A percentile compares a stretch with the other conserved stretches of the same genome.
phyloP scores from a whole-genome alignment of 2,113 vertebrate genomes.

The Bos indicus region DNA sequence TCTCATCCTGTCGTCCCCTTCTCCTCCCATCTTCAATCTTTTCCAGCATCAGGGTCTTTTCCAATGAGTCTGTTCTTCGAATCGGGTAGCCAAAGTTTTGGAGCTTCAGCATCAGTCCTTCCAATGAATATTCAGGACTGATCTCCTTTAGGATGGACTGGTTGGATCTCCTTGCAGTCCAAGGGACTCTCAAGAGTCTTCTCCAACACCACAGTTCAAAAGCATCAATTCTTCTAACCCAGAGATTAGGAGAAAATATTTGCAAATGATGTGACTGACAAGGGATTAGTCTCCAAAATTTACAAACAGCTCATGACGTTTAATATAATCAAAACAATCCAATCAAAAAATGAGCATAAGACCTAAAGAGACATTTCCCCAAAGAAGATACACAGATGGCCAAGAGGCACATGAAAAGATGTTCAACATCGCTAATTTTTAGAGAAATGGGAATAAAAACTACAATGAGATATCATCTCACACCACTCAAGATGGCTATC shows the following conservation, averaged over 20 bases:
- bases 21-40: neutral
- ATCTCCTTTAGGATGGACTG: neutral
- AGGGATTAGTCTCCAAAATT: neutral
- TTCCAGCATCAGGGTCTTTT: neutral
- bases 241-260: neutral
- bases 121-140: neutral
- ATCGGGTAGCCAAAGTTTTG: neutral
- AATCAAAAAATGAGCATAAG: neutral
- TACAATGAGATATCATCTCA: neutral
- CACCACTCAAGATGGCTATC: neutral
- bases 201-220: neutral
- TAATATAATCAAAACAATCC: neutral
- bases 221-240: neutral
- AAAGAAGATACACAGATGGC: neutral
- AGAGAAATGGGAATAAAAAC: neutral
- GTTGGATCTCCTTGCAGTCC: neutral
- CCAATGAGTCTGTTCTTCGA: neutral
- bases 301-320: neutral
- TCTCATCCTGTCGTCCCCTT: neutral
- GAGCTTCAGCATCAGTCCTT: neutral
- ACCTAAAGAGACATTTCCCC: neutral
- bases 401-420: neutral
- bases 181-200: neutral
- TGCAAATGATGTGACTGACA: neutral
- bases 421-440: neutral